Evolutionary conservation across 2,888 invertebrate genomes (phyloP).

Genomic region (Torymus tubicola): DNA sequence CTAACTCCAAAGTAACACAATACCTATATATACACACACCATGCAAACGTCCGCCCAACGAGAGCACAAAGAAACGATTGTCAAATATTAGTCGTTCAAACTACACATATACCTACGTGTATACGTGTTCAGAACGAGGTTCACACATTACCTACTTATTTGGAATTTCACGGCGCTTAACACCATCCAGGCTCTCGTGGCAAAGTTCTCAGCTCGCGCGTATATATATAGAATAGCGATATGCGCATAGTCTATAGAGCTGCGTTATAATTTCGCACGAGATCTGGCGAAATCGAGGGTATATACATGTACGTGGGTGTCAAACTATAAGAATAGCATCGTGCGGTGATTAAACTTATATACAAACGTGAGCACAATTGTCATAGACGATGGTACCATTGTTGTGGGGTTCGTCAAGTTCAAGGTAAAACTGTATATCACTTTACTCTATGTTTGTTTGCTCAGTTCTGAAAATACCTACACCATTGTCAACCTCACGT

Average conservation of each 20-base stretch:
- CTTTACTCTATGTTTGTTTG: too few species aligned
- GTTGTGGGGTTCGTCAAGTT: too few species aligned
- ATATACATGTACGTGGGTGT: background rate
- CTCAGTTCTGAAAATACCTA: background rate
- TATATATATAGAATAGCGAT: constrained; percentile 26
- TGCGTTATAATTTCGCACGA: constrained; percentile 13
- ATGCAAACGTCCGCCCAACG: background rate
- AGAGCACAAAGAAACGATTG: constrained; percentile 7
- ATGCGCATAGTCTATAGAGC: constrained; percentile 6
- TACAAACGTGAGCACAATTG: background rate
- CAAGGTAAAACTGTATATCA: too few species aligned
- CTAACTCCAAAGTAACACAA: too few species aligned
- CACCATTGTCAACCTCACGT: background rate
- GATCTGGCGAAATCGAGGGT: constrained; percentile 36
- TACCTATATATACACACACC: too few species aligned
- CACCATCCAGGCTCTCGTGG: constrained; percentile 11
- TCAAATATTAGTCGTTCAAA: constrained; percentile 32
- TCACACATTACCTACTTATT: constrained; percentile 55
- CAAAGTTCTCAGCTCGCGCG: constrained; percentile 36
- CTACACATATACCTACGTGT: background rate
- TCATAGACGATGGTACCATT: too few species aligned
- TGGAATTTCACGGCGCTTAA: constrained; percentile 46
- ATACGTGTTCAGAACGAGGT: constrained; percentile 26
- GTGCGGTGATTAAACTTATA: background rate
- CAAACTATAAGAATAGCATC: constrained; percentile 13